Evolutionary conservation across 2,888 invertebrate species (phyloP), one percentile per base, ranked within the genome.

Genomic region (Abscondita cerata): DNA sequence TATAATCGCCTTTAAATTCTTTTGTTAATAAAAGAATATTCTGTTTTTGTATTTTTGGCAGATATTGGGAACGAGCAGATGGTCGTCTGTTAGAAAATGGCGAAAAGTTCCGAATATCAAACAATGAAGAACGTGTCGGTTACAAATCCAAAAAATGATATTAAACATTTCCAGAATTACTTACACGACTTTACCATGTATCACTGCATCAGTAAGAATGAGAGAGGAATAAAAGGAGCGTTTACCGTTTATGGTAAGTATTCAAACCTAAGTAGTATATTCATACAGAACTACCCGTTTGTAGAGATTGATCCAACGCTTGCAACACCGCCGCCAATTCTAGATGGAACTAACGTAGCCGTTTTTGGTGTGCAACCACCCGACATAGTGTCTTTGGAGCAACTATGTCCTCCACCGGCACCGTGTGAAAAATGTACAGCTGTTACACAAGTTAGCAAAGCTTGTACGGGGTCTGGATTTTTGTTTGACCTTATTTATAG

Each of bases 181-280:
- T 81, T 84, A 3, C 81, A 85, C 54, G 95, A 96, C 76, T 85
- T 89, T 57, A 88, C 89, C 12, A 85, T 86, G 65, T 96, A 95
- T 79, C 88, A 91, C 75, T 96, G 96, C 75, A 88, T 93, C 54
- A 91, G 89, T 58, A 93, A 93, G 77, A 96, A 95, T 75, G 91
- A 91, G 68, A 82, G 92, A 18, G 90, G 92, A 67, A 87, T 88
- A 44, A 89, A 88, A 75, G 95, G 93, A 12, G 84, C 84, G 53
- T 85, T 92, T 65, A 86, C 85, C 59, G 78, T 91, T 34, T 86
- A 87, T 74, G 89, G 91, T 89, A 81, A 78, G 25, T 25, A 25
- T 25, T 4, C n/a, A 50, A 47, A 16, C 11, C n/a, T 20, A 19
- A 11, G 11, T n/a, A 6, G 4, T 15, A 18, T n/a, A 11, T 47